Conservation (phyloP, 2,888 invertebrate genomes). For the Agrotis ipsilon region DNA sequence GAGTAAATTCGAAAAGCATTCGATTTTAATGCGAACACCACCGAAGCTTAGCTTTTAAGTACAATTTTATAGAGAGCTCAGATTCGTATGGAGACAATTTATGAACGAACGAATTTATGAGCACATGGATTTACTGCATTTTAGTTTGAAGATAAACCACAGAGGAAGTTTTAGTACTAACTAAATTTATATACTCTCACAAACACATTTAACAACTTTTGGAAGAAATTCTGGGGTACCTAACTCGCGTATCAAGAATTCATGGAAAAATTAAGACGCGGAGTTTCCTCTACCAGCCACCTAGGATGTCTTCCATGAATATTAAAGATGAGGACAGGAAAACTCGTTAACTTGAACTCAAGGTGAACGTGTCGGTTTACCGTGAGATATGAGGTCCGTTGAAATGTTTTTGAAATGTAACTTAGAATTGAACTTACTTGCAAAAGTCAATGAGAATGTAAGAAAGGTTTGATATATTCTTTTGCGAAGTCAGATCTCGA, state of each 20-base stretch:
- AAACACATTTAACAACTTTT: constrained; percentile 19
- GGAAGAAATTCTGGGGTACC: constrained; percentile 14
- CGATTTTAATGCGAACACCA: constrained; percentile 41
- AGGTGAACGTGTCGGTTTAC: constrained; percentile 52
- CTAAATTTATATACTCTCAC: constrained; percentile 8
- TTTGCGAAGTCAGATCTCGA: no score
- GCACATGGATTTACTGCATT: constrained; percentile 19
- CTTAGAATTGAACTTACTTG: background rate
- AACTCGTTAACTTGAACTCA: constrained; percentile 61
- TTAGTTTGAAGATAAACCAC: constrained; percentile 34
- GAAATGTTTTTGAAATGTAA: constrained; percentile 11
- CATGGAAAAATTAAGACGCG: constrained; percentile 33
- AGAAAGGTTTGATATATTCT: background rate
- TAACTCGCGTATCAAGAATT: constrained; percentile 28
- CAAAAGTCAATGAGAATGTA: background rate
- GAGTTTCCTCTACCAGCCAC: constrained; percentile 19
- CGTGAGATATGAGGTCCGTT: constrained; percentile 5
- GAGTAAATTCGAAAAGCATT: constrained; percentile 49
- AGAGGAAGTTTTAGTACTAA: constrained; percentile 33
- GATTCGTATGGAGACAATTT: constrained; percentile 48
- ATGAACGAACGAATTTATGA: constrained; percentile 37
- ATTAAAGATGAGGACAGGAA: constrained; percentile 48
- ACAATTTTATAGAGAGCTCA: constrained; percentile 49
- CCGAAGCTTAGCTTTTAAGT: constrained; percentile 33
- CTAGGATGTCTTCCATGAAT: constrained; percentile 45